Percentiles rank a stretch among this genome's conserved stretches.
Conservation (phyloP, 1,140 invertebrate species). For the Eumeta japonica region DNA sequence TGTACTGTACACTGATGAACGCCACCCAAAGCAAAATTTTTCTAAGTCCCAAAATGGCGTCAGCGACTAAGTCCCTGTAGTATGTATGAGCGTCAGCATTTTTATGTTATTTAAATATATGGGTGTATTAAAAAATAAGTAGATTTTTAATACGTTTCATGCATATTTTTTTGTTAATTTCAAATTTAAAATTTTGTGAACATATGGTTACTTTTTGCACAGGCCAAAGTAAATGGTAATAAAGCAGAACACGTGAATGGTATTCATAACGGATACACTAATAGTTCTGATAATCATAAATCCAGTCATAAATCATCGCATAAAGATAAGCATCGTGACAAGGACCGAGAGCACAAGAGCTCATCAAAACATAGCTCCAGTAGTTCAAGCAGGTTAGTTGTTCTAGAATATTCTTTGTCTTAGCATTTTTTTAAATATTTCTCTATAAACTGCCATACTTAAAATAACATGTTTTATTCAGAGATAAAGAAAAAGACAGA, state of each 20-base stretch:
- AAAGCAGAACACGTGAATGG: slow-evolving; percentile 66
- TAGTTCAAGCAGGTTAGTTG: slow-evolving; percentile 47
- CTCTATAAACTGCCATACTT: neutral
- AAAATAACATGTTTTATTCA: slow-evolving; percentile 13
- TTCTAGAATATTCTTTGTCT: slow-evolving; percentile 42
- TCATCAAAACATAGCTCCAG: slow-evolving; percentile 45
- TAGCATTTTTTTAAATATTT: no score
- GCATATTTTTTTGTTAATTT: slow-evolving; percentile 1
- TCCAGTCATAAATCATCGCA: slow-evolving; percentile 68
- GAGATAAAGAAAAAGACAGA: slow-evolving; percentile 58
- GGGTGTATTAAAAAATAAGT: neutral
- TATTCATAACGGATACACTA: slow-evolving; percentile 66
- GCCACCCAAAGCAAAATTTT: slow-evolving; percentile 64
- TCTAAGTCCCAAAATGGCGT: slow-evolving; percentile 85
- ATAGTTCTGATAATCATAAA: slow-evolving; percentile 62
- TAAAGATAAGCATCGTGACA: slow-evolving; percentile 66
- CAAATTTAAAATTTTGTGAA: neutral
- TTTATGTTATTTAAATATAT: no score
- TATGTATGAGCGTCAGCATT: slow-evolving; percentile 33
- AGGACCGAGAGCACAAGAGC: slow-evolving; percentile 64
- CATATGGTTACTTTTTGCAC: slow-evolving; percentile 20
- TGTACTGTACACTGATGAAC: slow-evolving; percentile 36
- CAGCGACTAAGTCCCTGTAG: slow-evolving; percentile 66
- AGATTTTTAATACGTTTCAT: neutral
- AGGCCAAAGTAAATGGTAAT: slow-evolving; percentile 54